Base-by-base conservation (phyloP, 1,140 invertebrate species). In the Calliopsis andreniformis region DNA sequence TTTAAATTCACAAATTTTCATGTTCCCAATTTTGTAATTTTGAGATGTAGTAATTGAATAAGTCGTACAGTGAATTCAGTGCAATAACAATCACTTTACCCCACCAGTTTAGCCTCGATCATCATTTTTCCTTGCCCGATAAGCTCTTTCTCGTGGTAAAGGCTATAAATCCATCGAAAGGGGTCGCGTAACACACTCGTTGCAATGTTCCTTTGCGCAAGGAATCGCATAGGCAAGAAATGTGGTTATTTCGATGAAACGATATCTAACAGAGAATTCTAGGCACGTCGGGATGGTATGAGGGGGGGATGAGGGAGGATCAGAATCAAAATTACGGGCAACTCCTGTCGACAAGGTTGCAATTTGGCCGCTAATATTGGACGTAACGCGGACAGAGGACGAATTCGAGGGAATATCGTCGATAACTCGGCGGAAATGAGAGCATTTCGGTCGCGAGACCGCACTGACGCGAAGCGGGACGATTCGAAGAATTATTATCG, bases 321-420 rank as follows among this genome's bases (percentile, higher is more conserved):
- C 71, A 67, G 71, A 75, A 67, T 67, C 28, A 67, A 39, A 75
- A 75, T 75, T 75, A 75, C 71, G 51, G 30, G 18, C 20, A 25
- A 20, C 62, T 45, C 28, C n/a, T 61, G 32, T 53, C 62, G 71
- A 56, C 71, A 28, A 10, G 62, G 39, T 67, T 39, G 71, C 71
- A 75, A 75, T 75, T 75, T 67, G 49, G 51, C n/a, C 23, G 51
- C 49, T 56, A 75, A 75, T 75, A 56, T 62, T 32, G 10, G 66
- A 30, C 35, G 47, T 72, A 72, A 72, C 30, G 18, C 32, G 25
- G 71, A 53, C n/a, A 45, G 25, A 30, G 49, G 14, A 30, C 12
- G 30, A 64, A 53, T 64, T 42, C 32, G 51, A 45, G 56, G 63
- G 71, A 16, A 56, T 39, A 67, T 67, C 62, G 49, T 12, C 71